Percentiles rank a stretch among this genome's conserved stretches.
Conservation (phyloP, 2,797 vertebrate species). For the Amphiprion clarkii region DNA sequence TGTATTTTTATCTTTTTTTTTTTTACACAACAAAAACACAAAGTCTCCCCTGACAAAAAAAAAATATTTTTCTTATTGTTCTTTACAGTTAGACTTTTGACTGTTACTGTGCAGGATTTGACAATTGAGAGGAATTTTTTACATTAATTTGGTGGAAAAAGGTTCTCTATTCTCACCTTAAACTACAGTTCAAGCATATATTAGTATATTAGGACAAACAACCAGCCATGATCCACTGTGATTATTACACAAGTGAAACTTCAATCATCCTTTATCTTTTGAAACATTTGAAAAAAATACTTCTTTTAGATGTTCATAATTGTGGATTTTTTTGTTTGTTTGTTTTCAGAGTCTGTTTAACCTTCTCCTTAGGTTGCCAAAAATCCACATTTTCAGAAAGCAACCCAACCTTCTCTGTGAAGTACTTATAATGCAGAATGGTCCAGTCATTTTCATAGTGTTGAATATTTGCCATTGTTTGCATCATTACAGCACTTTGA, state of each 20-base stretch:
- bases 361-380: too few species aligned
- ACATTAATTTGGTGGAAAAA: neutral
- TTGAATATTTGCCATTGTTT: neutral
- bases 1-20: neutral
- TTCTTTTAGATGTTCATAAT: too few species aligned
- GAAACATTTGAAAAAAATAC: too few species aligned
- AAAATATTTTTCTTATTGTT: neutral
- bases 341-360: too few species aligned
- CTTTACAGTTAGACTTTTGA: neutral
- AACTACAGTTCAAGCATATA: neutral
- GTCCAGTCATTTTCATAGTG: neutral
- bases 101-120: neutral
- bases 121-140: neutral
- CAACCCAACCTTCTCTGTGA: too few species aligned
- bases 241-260: neutral
- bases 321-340: too few species aligned
- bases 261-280: too few species aligned
- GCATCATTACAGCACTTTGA: neutral
- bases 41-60: neutral
- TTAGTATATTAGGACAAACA: too few species aligned
- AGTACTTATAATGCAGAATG: too few species aligned
- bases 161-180: neutral
- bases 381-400: too few species aligned
- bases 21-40: neutral
- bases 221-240: too few species aligned